Conservation (phyloP, 2,113 vertebrate species). For the Callithrix jacchus region DNA sequence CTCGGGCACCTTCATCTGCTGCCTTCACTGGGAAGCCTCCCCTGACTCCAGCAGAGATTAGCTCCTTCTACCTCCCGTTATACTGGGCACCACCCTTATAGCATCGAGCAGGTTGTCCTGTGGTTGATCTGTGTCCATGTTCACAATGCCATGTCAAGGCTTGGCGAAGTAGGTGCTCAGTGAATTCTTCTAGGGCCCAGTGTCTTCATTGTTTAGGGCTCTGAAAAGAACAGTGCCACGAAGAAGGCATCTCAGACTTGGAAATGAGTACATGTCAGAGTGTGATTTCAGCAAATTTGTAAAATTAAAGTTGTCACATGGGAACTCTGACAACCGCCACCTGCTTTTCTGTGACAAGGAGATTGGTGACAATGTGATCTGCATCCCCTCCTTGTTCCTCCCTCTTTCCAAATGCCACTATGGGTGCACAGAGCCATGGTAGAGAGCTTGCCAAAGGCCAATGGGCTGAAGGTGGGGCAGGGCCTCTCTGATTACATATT, state of each 20-base stretch:
- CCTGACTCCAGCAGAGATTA: background rate
- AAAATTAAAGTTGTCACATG: background rate
- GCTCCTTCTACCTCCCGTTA: background rate
- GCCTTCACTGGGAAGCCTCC: background rate
- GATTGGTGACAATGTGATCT: background rate
- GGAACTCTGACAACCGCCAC: background rate
- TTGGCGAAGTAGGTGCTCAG: background rate
- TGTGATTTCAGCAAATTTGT: background rate
- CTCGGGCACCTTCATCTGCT: background rate
- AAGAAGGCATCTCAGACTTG: background rate
- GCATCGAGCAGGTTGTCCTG: no score
- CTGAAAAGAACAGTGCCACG: background rate
- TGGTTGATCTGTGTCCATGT: fast-evolving
- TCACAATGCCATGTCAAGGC: fast-evolving
- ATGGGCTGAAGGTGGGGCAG: background rate
- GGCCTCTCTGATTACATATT: background rate
- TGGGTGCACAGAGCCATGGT: background rate
- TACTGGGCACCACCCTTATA: background rate
- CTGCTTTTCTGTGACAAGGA: background rate
- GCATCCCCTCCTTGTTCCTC: no score
- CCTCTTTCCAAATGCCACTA: background rate
- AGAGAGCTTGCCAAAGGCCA: background rate
- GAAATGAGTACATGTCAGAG: background rate
- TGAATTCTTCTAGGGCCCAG: background rate
- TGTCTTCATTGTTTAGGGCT: background rate